Conservation (phyloP, 2,797 vertebrate species). For the Melopsittacus undulatus region DNA sequence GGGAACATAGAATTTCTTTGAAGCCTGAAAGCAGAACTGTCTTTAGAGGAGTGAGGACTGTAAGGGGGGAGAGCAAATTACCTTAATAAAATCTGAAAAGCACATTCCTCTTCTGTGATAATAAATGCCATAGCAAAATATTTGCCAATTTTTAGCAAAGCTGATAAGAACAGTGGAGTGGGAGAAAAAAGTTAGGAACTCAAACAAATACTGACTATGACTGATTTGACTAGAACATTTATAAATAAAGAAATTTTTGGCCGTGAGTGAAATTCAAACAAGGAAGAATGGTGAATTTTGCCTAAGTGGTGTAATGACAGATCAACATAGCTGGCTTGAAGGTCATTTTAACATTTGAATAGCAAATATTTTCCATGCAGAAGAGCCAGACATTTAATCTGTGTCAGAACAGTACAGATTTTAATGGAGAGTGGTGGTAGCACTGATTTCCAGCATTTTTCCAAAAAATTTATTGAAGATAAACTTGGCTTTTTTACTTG, state of each 20-base stretch:
- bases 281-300: not conserved
- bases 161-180: not conserved
- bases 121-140: not conserved
- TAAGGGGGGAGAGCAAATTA: not conserved
- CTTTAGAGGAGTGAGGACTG: not conserved
- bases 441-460: not conserved
- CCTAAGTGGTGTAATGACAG: not conserved
- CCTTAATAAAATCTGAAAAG: constrained; percentile 17
- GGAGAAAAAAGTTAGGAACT: not conserved
- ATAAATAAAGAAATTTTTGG: not conserved
- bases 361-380: not conserved
- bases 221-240: not conserved
- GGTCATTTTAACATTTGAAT: not conserved
- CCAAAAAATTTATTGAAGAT: not conserved
- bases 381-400: not conserved
- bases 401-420: not conserved
- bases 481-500: not conserved
- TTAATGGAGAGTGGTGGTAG: not conserved
- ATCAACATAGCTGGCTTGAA: not conserved
- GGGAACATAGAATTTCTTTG: constrained; percentile 47
- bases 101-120: constrained; percentile 13
- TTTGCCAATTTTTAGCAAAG: not conserved
- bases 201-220: not conserved
- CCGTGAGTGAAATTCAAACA: not conserved
- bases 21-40: constrained; percentile 26